A percentile compares a stretch with the other conserved stretches of the same genome.
Evolutionary conservation across 2,797 vertebrate genomes (phyloP).

Genomic region (Acrocephalus scirpaceus): DNA sequence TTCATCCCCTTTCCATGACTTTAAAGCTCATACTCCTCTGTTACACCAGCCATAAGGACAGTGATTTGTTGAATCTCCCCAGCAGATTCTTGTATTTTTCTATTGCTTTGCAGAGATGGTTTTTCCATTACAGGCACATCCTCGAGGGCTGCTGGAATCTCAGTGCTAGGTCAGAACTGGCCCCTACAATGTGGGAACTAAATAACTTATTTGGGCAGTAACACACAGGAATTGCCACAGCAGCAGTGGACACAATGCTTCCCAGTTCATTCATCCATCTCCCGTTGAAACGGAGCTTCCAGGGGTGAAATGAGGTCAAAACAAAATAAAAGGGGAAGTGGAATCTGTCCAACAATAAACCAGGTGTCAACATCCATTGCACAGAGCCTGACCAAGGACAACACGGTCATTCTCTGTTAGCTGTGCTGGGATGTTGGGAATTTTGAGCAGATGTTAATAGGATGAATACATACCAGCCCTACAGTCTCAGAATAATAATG

Average conservation of each 20-base stretch:
- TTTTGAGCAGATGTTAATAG: conserved; percentile 67
- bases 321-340: neutral
- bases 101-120: neutral
- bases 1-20: neutral
- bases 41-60: neutral
- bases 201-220: neutral
- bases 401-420: conserved; percentile 2
- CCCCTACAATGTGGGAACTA: neutral
- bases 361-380: neutral
- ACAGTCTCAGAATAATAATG: conserved; percentile 58
- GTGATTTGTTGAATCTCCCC: neutral
- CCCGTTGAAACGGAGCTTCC: neutral
- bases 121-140: neutral
- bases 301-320: neutral
- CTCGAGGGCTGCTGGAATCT: neutral
- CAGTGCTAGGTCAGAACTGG: neutral
- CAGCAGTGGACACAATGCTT: neutral
- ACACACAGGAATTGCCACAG: neutral
- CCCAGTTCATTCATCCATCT: neutral
- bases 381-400: conserved; percentile 52
- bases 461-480: neutral
- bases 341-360: neutral
- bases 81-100: neutral
- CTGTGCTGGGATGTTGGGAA: conserved; percentile 30
- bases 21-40: neutral